A percentile compares a stretch with the other conserved stretches of the same genome.
phyloP scores from a whole-genome alignment of 2,888 invertebrate genomes.

The Drosophila rubida region DNA sequence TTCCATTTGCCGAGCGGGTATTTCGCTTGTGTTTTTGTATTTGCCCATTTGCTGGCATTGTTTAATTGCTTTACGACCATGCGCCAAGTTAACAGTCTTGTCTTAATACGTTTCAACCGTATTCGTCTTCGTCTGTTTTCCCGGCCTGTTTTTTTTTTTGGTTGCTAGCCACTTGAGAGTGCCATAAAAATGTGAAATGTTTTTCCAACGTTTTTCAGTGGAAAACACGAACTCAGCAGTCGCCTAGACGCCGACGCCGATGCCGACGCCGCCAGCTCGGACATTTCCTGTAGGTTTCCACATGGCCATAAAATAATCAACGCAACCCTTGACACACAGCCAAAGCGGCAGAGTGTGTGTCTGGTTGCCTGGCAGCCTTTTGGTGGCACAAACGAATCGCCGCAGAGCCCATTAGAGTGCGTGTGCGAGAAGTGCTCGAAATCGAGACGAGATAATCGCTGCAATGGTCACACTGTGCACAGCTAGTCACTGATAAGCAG shows the following conservation, averaged over 20 bases:
- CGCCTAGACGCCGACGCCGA: constrained; percentile 32
- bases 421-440: not conserved
- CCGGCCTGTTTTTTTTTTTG: constrained; percentile 6
- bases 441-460: constrained; percentile 22
- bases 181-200: constrained; percentile 63
- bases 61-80: constrained; percentile 72
- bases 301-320: constrained; percentile 79
- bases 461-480: constrained; percentile 25
- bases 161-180: constrained; percentile 54
- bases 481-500: constrained; percentile 36
- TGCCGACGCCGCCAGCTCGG: too few species aligned
- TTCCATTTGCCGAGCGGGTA: constrained; percentile 32
- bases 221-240: constrained; percentile 40
- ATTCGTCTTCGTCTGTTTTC: constrained; percentile 7
- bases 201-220: constrained; percentile 47
- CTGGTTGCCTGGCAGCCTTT: constrained; percentile 42
- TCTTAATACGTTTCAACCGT: constrained; percentile 11
- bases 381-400: constrained; percentile 15
- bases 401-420: constrained; percentile 18
- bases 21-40: constrained; percentile 24
- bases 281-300: constrained; percentile 76
- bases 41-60: constrained; percentile 37
- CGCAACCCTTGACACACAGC: constrained; percentile 75
- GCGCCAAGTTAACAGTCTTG: constrained; percentile 73
- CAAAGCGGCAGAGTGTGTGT: not conserved